Evolutionary conservation across 2,888 invertebrate genomes (phyloP).

Genomic region (Toxonevra muliebris): DNA sequence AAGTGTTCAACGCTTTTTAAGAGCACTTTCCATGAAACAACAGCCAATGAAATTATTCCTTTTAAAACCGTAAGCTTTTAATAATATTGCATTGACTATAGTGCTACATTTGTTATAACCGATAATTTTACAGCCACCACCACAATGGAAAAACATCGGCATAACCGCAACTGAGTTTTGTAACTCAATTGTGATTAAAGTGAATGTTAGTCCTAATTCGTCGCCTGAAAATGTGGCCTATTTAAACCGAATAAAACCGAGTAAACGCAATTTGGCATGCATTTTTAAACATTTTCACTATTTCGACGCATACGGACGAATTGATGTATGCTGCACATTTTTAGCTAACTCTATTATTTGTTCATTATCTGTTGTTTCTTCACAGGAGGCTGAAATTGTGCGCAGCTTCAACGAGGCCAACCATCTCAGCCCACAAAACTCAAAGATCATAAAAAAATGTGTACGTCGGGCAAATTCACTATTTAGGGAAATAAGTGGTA

Average conservation of each 20-base stretch:
- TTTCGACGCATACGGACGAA: slow-evolving; percentile 49
- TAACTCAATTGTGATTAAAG: slow-evolving; percentile 10
- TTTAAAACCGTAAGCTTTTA: neutral
- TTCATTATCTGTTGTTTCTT: slow-evolving; percentile 4
- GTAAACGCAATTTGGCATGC: slow-evolving; percentile 39
- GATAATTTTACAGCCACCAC: slow-evolving; percentile 19
- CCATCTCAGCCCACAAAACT: slow-evolving; percentile 10
- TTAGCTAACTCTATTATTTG: neutral
- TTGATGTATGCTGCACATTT: slow-evolving; percentile 42
- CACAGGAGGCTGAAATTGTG: slow-evolving; percentile 40
- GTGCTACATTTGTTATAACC: neutral
- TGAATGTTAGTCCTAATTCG: slow-evolving; percentile 9
- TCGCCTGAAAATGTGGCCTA: too few species aligned
- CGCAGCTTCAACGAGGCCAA: slow-evolving; percentile 43
- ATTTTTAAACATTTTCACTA: slow-evolving; percentile 47
- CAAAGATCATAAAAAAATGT: slow-evolving; percentile 35
- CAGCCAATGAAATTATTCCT: neutral
- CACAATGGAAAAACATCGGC: slow-evolving; percentile 31
- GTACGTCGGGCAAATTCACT: slow-evolving; percentile 42
- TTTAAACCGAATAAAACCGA: too few species aligned
- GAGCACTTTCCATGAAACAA: neutral
- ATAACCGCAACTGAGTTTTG: slow-evolving; percentile 47
- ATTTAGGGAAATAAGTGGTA: slow-evolving; percentile 20
- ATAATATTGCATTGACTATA: neutral
- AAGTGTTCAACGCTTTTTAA: slow-evolving; percentile 6